A percentile compares a stretch with the other conserved stretches of the same genome.
Evolutionary conservation across 2,797 vertebrate genomes (phyloP).

Genomic region (Linurgus olivaceus): DNA sequence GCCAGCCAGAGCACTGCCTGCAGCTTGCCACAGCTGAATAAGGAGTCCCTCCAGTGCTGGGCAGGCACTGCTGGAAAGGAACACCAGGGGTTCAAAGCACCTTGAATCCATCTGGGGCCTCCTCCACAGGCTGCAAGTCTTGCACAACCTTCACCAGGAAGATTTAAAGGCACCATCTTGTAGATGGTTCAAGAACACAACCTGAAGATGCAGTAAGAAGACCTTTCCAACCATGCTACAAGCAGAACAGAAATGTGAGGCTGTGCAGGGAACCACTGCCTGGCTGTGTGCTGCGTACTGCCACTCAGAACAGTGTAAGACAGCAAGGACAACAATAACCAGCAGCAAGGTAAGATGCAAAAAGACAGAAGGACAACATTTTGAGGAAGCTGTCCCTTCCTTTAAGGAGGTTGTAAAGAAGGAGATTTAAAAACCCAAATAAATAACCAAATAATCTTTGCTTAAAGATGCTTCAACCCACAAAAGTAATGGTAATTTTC

Average conservation of each 20-base stretch:
- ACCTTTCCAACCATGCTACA: neutral
- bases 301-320: accelerated
- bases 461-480: neutral
- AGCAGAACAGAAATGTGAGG: neutral
- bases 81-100: neutral
- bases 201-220: neutral
- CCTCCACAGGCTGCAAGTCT: neutral
- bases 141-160: neutral
- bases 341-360: neutral
- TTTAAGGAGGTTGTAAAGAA: neutral
- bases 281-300: accelerated
- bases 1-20: neutral
- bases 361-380: neutral
- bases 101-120: neutral
- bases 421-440: neutral
- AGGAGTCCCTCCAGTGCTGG: neutral
- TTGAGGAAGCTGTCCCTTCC: neutral
- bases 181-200: neutral
- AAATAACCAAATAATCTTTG: neutral
- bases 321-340: neutral
- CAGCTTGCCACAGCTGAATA: neutral
- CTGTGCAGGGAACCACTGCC: neutral
- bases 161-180: neutral
- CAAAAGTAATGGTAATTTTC: neutral
- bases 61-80: neutral